Evolutionary conservation across 2,113 vertebrate genomes (phyloP), one percentile per base, ranked within the genome.

Genomic region (Strix uralensis): DNA sequence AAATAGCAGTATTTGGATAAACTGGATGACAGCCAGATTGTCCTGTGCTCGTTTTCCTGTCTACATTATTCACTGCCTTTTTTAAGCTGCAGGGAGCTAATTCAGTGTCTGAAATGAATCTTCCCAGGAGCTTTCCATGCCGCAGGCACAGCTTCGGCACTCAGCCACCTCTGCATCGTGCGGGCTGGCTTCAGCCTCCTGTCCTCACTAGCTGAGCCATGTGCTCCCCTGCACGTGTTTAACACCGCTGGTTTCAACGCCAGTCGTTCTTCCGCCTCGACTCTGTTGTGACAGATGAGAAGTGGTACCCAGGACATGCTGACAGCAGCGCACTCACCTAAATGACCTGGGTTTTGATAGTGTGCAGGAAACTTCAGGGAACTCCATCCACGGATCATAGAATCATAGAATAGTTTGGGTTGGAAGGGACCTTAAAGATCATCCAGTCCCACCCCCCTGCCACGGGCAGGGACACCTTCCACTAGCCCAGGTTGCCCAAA

Each of bases 1-100:
- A 97, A 96, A 95, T 96, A 97, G 96, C 91, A 96, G 67, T 96
- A 93, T 96, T 96, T 97, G 97, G 95, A 85, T 90, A 96, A 97
- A 78, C 89, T 92, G 94, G 86, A 70, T 90, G 95, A 49, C 87
- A 96, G 93, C 79, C 95, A 87, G 85, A 6, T 82, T 89, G 69
- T 81, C 96, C 95, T 94, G 88, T 46, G 70, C 89, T 97, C 70
- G 0, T 94, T 94, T 93, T 88, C 69, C 81, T 62, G 13, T 54
- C 84, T 75, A 1, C 73, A 52, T 89, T 94, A 84, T 91, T 94
- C 86, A 75, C 63, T 71, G 84, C 54, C 36, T 70, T 88, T 94
- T 93, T 91, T 52, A 80, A 92, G 89, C 89, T 63, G 54, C 70
- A 36, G 86, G 84, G 78, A 95, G 86, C 42, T 88, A 62, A 89